Percentiles rank a stretch among this genome's conserved stretches.
These are phyloP conservation scores for Euspilapteryx auroguttella DNA, from an alignment of 2,888 invertebrate genomes.

Conservation along the genomic window DNA sequence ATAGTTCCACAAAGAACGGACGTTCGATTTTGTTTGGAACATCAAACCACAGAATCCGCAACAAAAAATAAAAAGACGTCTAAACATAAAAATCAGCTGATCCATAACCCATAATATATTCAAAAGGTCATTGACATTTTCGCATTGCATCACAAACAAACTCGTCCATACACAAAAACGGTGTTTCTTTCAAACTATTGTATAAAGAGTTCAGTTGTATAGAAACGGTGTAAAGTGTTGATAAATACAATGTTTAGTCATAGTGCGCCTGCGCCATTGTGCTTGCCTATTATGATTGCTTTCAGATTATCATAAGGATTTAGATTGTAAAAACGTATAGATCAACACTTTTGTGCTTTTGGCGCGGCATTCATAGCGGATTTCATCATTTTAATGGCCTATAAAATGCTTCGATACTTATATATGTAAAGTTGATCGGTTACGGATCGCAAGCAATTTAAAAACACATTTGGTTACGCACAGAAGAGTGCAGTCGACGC, in stretches of 20 bases:
- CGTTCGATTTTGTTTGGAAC: no score
- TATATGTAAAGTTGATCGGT: no score
- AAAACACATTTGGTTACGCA: no score
- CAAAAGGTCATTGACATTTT: constrained; percentile 30
- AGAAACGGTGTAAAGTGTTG: constrained; percentile 27
- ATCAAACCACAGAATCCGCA: no score
- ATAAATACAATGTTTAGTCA: constrained; percentile 28
- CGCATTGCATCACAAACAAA: constrained; percentile 20
- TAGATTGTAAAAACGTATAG: neutral
- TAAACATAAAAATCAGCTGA: neutral
- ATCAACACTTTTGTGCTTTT: no score
- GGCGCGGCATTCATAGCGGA: no score
- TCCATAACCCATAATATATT: constrained; percentile 9
- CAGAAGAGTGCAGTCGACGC: no score
- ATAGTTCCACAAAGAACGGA: no score
- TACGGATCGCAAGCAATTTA: no score
- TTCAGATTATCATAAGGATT: constrained; percentile 25
- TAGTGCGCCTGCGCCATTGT: constrained; percentile 20
- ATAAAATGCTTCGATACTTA: no score
- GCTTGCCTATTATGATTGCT: constrained; percentile 25
- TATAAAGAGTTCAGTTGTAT: constrained; percentile 29
- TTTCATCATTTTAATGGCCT: no score
- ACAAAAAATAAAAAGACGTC: no score
- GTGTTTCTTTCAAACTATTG: constrained; percentile 32
- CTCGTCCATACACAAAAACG: constrained; percentile 23